Percentiles rank a stretch among this genome's conserved stretches.
These are phyloP conservation scores for Halcyon smyrnensis DNA, from an alignment of 2,797 vertebrate genomes.

Conservation along the genomic window DNA sequence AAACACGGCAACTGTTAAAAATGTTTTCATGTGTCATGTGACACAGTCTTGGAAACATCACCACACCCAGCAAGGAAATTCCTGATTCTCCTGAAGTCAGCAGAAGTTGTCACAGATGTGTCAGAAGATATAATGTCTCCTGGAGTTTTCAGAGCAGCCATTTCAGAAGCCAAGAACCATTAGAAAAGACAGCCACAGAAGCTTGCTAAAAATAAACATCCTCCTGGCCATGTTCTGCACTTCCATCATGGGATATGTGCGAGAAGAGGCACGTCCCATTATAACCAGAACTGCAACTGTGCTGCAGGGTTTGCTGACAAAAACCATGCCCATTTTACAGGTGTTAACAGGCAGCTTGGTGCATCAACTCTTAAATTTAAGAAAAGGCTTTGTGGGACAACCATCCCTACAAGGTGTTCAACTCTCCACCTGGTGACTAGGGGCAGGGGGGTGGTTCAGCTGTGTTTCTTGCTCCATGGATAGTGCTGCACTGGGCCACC, in stretches of 20 bases:
- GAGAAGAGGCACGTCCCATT: background rate
- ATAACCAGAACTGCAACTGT: background rate
- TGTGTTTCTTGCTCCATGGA: background rate
- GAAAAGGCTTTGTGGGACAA: background rate
- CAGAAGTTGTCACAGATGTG: background rate
- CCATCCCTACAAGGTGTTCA: background rate
- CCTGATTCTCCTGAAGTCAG: background rate
- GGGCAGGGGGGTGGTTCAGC: background rate
- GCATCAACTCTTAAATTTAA: background rate
- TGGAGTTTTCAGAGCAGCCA: background rate
- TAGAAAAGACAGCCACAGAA: background rate
- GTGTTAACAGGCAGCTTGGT: background rate
- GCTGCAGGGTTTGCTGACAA: background rate
- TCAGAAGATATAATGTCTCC: background rate
- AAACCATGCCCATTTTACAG: background rate
- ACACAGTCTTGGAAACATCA: background rate
- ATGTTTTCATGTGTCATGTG: background rate
- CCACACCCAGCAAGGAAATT: background rate
- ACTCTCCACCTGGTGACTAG: background rate
- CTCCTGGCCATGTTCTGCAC: background rate
- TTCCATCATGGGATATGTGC: background rate
- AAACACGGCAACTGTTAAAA: background rate
- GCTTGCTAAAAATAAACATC: background rate
- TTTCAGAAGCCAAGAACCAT: background rate
- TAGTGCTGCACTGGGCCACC: background rate